A percentile compares a stretch with the other conserved stretches of the same genome.
phyloP scores from a whole-genome alignment of 2,797 vertebrate species.

The Catamblyrhynchus diadema region DNA sequence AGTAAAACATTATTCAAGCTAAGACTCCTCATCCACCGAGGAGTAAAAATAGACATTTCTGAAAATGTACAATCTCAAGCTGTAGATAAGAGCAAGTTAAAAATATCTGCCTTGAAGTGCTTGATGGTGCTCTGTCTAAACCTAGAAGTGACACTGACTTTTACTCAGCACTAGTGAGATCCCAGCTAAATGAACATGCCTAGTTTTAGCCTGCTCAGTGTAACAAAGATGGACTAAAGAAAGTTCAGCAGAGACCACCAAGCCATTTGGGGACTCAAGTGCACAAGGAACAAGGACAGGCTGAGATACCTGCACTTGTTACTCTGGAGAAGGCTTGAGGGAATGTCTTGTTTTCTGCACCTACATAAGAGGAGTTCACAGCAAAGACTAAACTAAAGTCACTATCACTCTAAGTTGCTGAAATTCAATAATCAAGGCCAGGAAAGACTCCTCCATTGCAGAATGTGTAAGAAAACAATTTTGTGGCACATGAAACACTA shows the following conservation, averaged over 20 bases:
- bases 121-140: neutral
- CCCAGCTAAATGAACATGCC: rapidly evolving
- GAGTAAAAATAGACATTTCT: neutral
- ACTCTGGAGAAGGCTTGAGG: rapidly evolving
- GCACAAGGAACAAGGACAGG: rapidly evolving
- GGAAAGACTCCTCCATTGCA: neutral
- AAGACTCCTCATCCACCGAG: neutral
- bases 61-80: neutral
- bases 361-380: neutral
- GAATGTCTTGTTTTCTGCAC: neutral
- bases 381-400: neutral
- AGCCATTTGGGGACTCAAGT: rapidly evolving
- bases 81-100: neutral
- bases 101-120: neutral
- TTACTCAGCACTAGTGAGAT: neutral
- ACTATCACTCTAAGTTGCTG: neutral
- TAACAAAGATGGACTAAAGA: neutral
- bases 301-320: neutral
- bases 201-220: neutral
- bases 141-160: neutral
- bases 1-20: neutral
- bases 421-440: neutral
- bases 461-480: neutral
- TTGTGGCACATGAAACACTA: neutral
- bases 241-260: neutral